Evolutionary conservation across 2,113 vertebrate species (phyloP).

Genomic region (Nyctibius bracteatus): DNA sequence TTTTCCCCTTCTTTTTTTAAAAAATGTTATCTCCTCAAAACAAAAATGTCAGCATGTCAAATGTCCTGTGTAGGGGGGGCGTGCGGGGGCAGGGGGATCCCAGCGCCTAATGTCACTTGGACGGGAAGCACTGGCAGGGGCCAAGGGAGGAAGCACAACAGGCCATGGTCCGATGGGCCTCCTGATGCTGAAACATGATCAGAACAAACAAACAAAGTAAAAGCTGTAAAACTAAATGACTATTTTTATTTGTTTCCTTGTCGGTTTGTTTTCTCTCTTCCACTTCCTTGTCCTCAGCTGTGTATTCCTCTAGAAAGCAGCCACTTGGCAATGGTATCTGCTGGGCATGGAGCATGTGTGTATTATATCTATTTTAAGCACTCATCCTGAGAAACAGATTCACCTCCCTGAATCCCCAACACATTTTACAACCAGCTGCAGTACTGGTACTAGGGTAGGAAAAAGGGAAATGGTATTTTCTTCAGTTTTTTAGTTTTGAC

Average conservation of each 20-base stretch:
- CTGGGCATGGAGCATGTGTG: background rate
- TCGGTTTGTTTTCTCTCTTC: slow-evolving; percentile 5
- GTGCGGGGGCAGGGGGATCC: background rate
- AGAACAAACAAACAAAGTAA: slow-evolving; percentile 59
- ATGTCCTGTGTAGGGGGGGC: background rate
- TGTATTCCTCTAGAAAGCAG: background rate
- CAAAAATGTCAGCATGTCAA: background rate
- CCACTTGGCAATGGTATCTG: slow-evolving; percentile 14
- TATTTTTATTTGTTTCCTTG: slow-evolving; percentile 45
- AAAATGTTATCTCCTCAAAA: background rate
- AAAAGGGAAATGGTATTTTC: background rate
- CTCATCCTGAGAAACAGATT: background rate
- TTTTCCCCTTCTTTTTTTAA: background rate
- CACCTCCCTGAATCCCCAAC: background rate
- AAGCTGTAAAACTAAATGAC: slow-evolving; percentile 51
- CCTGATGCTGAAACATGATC: slow-evolving; percentile 30
- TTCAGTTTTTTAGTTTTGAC: background rate
- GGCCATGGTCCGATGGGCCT: background rate
- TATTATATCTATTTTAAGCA: background rate
- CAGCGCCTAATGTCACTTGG: background rate
- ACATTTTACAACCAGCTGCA: background rate
- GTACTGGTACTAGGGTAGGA: background rate
- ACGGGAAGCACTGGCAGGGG: background rate
- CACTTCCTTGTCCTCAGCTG: slow-evolving; percentile 48
- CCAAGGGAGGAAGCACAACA: background rate